Percentiles rank a stretch among this genome's conserved stretches.
Evolutionary conservation across 2,113 vertebrate species (phyloP).

Genomic region (Tenrec ecaudatus): DNA sequence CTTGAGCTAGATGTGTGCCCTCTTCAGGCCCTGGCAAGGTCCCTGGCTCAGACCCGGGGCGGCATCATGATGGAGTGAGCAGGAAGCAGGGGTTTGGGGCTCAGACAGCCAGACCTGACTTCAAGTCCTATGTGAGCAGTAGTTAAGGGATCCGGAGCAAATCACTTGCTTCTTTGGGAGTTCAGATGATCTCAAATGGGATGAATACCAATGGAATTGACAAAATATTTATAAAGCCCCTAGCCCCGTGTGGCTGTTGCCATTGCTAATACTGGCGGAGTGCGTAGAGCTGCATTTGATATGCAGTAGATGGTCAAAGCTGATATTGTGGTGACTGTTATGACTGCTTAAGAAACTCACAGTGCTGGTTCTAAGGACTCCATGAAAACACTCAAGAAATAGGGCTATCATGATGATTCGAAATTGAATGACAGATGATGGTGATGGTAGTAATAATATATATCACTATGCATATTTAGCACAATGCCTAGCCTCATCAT

Average conservation of each 20-base stretch:
- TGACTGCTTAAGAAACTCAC: too few relatives aligned
- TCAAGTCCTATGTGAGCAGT: not conserved
- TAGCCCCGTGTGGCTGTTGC: not conserved
- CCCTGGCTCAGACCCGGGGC: not conserved
- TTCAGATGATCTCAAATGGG: not conserved
- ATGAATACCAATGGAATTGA: not conserved
- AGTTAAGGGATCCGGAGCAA: not conserved
- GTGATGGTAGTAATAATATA: too few relatives aligned
- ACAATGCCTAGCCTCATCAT: not conserved
- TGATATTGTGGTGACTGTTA: not conserved
- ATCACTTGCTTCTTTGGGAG: not conserved
- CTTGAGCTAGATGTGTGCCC: not conserved
- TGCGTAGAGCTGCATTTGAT: not conserved
- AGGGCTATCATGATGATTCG: not conserved
- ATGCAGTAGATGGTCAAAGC: not conserved
- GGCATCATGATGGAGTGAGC: not conserved
- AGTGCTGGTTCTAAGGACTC: not conserved
- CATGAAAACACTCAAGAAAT: not conserved
- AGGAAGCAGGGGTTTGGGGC: not conserved
- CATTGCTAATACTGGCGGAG: not conserved
- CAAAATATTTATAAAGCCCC: not conserved
- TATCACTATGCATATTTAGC: not conserved
- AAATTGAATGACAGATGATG: not conserved
- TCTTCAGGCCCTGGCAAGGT: not conserved
- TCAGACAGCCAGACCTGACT: not conserved